Evolutionary conservation across 2,797 vertebrate species (phyloP).

Genomic region (Pelobates cultripes): DNA sequence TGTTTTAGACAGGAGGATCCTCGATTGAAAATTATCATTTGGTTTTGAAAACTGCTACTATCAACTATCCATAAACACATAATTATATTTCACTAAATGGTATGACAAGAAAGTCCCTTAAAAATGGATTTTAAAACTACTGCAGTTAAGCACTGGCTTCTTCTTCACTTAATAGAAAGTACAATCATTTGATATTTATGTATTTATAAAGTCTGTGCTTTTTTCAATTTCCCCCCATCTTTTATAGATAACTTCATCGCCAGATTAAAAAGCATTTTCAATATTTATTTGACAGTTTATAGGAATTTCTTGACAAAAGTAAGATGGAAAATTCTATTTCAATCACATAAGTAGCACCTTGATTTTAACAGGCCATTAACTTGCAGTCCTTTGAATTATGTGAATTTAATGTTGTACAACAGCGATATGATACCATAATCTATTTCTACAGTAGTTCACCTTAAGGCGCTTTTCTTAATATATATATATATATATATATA

Average conservation of each 20-base stretch:
- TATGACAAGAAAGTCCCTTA: constrained; percentile 33
- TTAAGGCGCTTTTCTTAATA: constrained; percentile 34
- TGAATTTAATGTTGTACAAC: constrained; percentile 49
- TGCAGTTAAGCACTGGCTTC: constrained; percentile 20
- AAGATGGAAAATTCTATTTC: constrained; percentile 50
- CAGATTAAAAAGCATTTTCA: constrained; percentile 56
- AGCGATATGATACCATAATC: constrained; percentile 34
- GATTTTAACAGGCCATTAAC: constrained; percentile 52
- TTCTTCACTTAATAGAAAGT: constrained; percentile 18
- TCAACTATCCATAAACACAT: constrained; percentile 35
- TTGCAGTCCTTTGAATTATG: constrained; percentile 47
- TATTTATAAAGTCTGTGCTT: constrained; percentile 51
- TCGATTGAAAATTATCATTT: no score
- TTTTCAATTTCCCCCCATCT: constrained; percentile 40
- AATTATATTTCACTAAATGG: constrained; percentile 37
- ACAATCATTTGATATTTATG: constrained; percentile 52
- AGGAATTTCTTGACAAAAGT: constrained; percentile 51
- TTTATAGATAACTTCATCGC: constrained; percentile 51
- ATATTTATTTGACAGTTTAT: constrained; percentile 55
- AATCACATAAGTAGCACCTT: constrained; percentile 44
- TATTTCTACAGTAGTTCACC: constrained; percentile 23
- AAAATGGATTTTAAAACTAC: constrained; percentile 14
- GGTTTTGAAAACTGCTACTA: constrained; percentile 12
- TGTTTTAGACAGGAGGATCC: no score
- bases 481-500: not conserved